A percentile compares a stretch with the other conserved stretches of the same genome.
These are phyloP conservation scores for Iphiclides podalirius DNA, from an alignment of 2,888 invertebrate genomes.

Conservation along the genomic window DNA sequence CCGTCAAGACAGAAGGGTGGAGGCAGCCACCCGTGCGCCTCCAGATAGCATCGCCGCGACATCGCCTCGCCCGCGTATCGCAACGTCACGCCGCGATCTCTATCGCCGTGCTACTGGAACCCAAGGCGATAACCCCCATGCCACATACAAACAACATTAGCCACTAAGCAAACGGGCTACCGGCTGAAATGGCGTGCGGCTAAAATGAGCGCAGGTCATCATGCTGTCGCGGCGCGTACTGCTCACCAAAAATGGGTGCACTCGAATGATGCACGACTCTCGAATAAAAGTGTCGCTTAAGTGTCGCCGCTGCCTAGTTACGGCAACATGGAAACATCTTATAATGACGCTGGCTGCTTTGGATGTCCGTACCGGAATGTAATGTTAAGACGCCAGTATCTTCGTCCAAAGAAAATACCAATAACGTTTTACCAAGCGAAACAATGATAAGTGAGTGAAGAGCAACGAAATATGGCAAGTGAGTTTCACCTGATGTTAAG, in stretches of 20 bases:
- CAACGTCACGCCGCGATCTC: conserved; percentile 65
- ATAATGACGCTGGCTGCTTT: conserved; percentile 4
- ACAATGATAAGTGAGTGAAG: too few relatives aligned
- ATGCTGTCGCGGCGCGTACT: conserved; percentile 9
- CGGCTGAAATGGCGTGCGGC: conserved; percentile 3
- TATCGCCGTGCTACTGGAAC: conserved; percentile 48
- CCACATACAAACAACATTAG: conserved; percentile 9
- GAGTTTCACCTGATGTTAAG: too few relatives aligned
- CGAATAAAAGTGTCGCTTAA: conserved; percentile 61
- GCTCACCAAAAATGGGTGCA: conserved; percentile 28
- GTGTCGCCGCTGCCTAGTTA: conserved; percentile 39
- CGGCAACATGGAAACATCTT: conserved; percentile 29
- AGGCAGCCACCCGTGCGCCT: conserved; percentile 44
- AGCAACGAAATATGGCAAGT: too few relatives aligned
- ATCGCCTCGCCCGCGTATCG: conserved; percentile 45
- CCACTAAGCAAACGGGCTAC: conserved; percentile 21
- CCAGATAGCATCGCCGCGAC: conserved; percentile 61
- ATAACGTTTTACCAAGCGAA: too few relatives aligned
- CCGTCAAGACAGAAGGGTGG: conserved; percentile 5
- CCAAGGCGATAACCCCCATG: conserved; percentile 26
- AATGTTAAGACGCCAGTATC: too few relatives aligned
- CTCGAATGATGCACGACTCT: conserved; percentile 54
- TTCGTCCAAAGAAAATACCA: too few relatives aligned
- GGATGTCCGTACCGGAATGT: neutral
- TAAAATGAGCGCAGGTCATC: neutral